phyloP scores from a whole-genome alignment of 2,113 vertebrate genomes.

The Enhydra lutris region DNA sequence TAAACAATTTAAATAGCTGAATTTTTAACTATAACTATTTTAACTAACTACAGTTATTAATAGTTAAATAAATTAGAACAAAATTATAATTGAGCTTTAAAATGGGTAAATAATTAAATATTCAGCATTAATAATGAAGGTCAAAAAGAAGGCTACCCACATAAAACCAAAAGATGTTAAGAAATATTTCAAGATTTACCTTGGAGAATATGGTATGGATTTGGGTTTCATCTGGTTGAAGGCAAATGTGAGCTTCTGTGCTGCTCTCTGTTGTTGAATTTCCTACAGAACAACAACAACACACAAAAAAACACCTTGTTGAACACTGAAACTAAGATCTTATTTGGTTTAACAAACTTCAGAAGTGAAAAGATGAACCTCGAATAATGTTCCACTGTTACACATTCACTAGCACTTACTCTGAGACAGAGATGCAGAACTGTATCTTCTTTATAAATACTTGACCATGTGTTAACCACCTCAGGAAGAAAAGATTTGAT shows the following conservation, averaged over 20 bases:
- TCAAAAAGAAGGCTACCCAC: not conserved
- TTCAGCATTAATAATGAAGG: constrained; percentile 29
- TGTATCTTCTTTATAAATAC: constrained; percentile 97
- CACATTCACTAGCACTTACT: constrained; percentile 81
- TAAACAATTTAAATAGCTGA: no score
- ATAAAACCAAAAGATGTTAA: not conserved
- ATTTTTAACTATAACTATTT: no score
- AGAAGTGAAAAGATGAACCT: constrained; percentile 27
- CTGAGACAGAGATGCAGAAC: constrained; percentile 98
- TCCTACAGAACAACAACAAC: constrained; percentile 82
- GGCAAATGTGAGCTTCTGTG: constrained; percentile 98
- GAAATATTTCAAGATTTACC: constrained; percentile 80
- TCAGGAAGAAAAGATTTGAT: constrained; percentile 98
- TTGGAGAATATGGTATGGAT: constrained; percentile 97
- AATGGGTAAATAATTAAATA: constrained; percentile 4
- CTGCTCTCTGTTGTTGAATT: constrained; percentile 98
- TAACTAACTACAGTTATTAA: not conserved
- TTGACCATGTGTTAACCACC: constrained; percentile 97
- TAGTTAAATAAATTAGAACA: not conserved
- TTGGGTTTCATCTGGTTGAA: constrained; percentile 99
- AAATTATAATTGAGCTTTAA: not conserved
- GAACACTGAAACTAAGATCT: constrained; percentile 35
- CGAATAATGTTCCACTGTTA: not conserved
- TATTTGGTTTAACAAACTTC: not conserved
- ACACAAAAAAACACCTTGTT: not conserved